Conservation (phyloP, 2,888 invertebrate species). For the Lamellibrachia columna region DNA sequence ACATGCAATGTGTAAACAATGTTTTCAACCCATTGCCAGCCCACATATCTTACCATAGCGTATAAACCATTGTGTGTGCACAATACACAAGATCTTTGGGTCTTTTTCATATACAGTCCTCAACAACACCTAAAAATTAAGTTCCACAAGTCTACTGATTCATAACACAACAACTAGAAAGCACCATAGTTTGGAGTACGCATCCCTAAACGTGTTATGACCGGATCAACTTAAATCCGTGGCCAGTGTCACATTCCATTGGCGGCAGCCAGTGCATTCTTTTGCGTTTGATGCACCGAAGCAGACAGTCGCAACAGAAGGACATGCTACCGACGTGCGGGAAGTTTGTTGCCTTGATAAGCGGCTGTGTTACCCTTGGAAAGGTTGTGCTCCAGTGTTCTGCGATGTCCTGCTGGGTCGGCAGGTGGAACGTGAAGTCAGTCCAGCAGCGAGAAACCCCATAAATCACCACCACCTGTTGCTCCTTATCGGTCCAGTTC, state of each 20-base stretch:
- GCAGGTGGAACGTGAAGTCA: conserved; percentile 61
- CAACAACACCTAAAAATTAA: neutral
- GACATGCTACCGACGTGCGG: conserved; percentile 49
- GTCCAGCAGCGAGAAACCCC: conserved; percentile 59
- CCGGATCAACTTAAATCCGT: conserved; percentile 61
- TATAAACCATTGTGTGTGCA: neutral
- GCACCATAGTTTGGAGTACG: neutral
- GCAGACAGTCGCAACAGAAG: conserved; percentile 55
- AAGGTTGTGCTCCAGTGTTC: conserved; percentile 61
- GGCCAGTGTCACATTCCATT: conserved; percentile 60
- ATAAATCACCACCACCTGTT: conserved; percentile 51
- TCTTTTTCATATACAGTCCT: neutral
- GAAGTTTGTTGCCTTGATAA: conserved; percentile 54
- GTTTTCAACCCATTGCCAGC: neutral
- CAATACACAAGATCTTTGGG: neutral
- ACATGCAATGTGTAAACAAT: neutral
- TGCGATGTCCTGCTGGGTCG: conserved; percentile 57
- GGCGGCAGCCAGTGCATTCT: conserved; percentile 62
- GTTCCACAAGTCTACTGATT: neutral
- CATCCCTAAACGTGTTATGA: conserved; percentile 17
- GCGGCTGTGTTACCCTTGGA: conserved; percentile 53
- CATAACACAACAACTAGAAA: neutral
- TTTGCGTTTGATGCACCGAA: conserved; percentile 54
- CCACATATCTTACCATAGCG: neutral
- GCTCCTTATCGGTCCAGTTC: conserved; percentile 48